These are phyloP conservation scores for Stomatorhinus ivindoensis DNA, from an alignment of 2,113 vertebrate species.

Conservation along the genomic window DNA sequence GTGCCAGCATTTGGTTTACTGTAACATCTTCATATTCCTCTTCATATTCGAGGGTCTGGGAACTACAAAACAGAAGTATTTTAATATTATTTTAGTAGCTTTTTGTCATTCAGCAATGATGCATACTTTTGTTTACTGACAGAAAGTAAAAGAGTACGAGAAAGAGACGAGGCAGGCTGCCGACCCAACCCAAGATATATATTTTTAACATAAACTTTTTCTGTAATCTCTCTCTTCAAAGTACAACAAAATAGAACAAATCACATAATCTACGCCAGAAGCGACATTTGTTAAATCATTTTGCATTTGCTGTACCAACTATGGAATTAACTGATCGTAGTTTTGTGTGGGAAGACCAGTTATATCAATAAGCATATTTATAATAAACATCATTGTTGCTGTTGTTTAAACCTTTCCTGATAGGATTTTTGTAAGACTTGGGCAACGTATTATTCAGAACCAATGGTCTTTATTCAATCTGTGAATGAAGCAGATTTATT, in stretches of 20 bases:
- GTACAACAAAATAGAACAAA: background rate
- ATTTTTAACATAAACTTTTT: background rate
- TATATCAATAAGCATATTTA: background rate
- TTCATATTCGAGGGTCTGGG: conserved; percentile 67
- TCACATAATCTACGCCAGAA: background rate
- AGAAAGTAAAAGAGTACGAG: background rate
- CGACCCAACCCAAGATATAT: background rate
- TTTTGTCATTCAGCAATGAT: background rate
- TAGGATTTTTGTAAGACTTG: background rate
- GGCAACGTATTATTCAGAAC: background rate
- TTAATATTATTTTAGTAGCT: background rate
- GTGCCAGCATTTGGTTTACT: conserved; percentile 78
- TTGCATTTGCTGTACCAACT: background rate
- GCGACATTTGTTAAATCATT: background rate
- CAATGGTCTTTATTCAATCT: background rate
- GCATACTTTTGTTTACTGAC: background rate
- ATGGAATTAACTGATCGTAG: background rate
- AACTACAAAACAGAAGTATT: conserved; percentile 49
- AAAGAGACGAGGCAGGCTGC: background rate
- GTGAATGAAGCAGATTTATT: background rate
- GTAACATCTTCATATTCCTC: conserved; percentile 80
- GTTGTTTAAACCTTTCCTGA: background rate
- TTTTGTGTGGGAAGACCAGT: background rate
- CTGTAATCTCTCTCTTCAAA: background rate
- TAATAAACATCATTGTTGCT: background rate